phyloP scores from a whole-genome alignment of 1,140 invertebrate species.

The Pectinophora gossypiella region DNA sequence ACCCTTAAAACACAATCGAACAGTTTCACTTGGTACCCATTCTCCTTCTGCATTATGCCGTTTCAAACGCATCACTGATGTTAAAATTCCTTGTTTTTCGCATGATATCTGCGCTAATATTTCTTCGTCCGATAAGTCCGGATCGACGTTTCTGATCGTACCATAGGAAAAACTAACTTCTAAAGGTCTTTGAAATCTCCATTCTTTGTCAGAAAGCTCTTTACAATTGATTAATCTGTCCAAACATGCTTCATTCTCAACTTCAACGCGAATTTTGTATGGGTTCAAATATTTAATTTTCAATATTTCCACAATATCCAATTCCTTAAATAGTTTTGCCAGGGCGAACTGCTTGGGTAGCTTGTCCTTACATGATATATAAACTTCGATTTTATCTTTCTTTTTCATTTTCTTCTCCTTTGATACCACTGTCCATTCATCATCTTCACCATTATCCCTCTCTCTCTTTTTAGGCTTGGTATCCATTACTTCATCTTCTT shows the following conservation, averaged over 20 bases:
- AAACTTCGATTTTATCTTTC: neutral
- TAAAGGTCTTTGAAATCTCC: neutral
- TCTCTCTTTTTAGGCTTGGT: neutral
- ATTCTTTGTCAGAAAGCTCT: neutral
- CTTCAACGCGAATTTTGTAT: neutral
- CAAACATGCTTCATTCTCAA: neutral
- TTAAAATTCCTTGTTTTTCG: neutral
- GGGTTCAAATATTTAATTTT: neutral
- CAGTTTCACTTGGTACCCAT: neutral
- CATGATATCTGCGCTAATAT: neutral
- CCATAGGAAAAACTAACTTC: neutral
- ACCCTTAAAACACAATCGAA: slow-evolving; percentile 8
- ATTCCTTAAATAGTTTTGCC: neutral
- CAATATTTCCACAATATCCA: neutral
- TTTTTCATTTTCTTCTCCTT: neutral
- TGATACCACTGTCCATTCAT: neutral
- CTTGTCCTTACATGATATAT: neutral
- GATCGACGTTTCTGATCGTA: neutral
- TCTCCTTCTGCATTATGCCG: neutral
- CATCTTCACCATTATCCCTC: neutral
- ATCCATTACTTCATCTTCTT: neutral
- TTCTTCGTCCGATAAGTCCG: neutral
- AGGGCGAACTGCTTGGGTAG: neutral
- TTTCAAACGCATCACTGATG: neutral
- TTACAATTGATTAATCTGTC: neutral